Conservation (phyloP, 2,113 vertebrate species). For the Nyctereutes procyonoides region DNA sequence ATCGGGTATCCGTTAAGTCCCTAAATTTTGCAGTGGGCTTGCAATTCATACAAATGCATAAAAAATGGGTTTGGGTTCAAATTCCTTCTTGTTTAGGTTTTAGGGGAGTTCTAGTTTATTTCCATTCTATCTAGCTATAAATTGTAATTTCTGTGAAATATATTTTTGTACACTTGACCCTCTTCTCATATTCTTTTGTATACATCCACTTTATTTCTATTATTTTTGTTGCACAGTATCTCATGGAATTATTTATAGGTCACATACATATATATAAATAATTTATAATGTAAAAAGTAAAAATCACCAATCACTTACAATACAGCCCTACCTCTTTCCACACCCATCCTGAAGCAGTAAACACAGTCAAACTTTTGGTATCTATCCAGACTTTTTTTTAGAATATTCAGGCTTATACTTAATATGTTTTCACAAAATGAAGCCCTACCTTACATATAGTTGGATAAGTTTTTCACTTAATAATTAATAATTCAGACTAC, state of each 20-base stretch:
- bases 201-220: background rate
- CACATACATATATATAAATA: background rate
- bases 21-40: background rate
- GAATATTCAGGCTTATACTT: background rate
- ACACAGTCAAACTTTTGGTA: background rate
- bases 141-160: background rate
- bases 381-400: background rate
- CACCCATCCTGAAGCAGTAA: background rate
- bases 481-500: conserved; percentile 11
- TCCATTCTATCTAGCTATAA: background rate
- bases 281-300: background rate
- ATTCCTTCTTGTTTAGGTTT: conserved; percentile 39
- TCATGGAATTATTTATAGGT: background rate
- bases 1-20: background rate
- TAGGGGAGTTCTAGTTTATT: conserved; percentile 25
- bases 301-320: background rate
- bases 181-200: background rate
- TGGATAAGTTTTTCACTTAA: background rate
- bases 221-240: background rate
- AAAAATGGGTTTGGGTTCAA: background rate
- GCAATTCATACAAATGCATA: background rate
- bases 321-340: background rate
- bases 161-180: background rate
- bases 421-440: conserved; percentile 10
- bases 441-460: background rate